Base-by-base conservation (phyloP, 1,140 invertebrate species). In the Penaeus chinensis region DNA sequence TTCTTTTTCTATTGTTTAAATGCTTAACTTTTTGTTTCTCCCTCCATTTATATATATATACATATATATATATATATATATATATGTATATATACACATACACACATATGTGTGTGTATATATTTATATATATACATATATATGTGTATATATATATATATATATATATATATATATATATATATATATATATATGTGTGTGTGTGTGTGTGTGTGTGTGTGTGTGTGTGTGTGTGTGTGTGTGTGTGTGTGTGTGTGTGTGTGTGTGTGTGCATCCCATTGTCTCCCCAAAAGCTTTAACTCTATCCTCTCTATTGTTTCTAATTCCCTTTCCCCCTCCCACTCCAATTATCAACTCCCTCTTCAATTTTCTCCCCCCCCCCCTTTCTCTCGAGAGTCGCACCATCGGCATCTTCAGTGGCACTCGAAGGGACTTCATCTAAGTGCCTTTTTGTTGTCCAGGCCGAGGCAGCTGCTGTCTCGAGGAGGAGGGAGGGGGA, bases 121-220 rank as follows among this genome's bases (percentile, higher is more conserved):
- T 22, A 69, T 22, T 7, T 1, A 69, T 22, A 69, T 1, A 71
- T n/a, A 71, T 20, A n/a, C 32, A 71, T 16, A 71, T n/a, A 69
- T 69, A 13, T 69, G 27, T 69, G 13, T 69, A 69, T 69, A 69
- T 69, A 69, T 69, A 69, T 69, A 69, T 69, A 69, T 69, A 69
- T 69, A 69, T 69, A 69, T 69, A 69, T 69, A 69, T 69, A 69
- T 69, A 69, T 69, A 69, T 69, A 69, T 69, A 69, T 69, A 69
- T 69, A 69, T 16, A 69, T 69, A 69, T 16, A 69, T 69, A 69
- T 69, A 69, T 69, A 69, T 69, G 2, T 69, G 13, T 69, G 13
- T 69, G 13, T 69, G 13, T 69, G 13, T 69, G 13, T 69, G 13
- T 16, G 13, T 69, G 13, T 69, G 13, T 16, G 22, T 69, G 22